Conservation (phyloP, 2,113 vertebrate genomes). For the Leiothrix lutea region DNA sequence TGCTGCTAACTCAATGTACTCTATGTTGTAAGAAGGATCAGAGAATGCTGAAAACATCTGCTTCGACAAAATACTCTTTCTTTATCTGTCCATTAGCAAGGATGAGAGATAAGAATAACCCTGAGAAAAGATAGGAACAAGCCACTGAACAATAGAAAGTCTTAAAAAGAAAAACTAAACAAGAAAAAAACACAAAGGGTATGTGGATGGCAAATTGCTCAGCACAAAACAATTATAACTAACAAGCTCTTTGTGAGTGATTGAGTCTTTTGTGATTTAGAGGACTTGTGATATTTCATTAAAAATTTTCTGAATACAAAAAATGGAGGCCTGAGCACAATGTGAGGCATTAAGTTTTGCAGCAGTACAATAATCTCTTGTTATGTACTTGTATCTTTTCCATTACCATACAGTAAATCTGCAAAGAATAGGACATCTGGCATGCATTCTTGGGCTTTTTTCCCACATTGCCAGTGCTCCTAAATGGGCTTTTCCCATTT, state of each 20-base stretch:
- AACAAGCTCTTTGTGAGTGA: neutral
- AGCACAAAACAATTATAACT: neutral
- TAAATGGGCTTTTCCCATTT: neutral
- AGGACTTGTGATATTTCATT: slow-evolving; percentile 45
- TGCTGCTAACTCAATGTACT: neutral
- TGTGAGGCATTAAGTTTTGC: slow-evolving; percentile 34
- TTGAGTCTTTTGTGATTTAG: neutral
- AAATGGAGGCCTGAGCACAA: slow-evolving; percentile 19
- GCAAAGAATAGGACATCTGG: slow-evolving; percentile 50
- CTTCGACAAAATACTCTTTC: neutral
- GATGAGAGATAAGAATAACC: neutral
- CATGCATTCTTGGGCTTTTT: neutral
- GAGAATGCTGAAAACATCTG: neutral
- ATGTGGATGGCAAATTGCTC: neutral
- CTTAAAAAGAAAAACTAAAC: neutral
- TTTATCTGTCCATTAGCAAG: neutral
- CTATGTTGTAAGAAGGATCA: neutral
- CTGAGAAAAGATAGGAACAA: neutral
- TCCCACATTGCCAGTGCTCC: neutral
- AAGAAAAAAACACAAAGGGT: accelerated
- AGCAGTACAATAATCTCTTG: slow-evolving; percentile 46
- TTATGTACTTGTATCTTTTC: slow-evolving; percentile 8
- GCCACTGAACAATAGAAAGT: neutral
- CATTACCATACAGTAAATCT: slow-evolving; percentile 8
- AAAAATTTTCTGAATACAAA: slow-evolving; percentile 44